Conservation (phyloP, 2,113 vertebrate species). For the Laticauda colubrina region DNA sequence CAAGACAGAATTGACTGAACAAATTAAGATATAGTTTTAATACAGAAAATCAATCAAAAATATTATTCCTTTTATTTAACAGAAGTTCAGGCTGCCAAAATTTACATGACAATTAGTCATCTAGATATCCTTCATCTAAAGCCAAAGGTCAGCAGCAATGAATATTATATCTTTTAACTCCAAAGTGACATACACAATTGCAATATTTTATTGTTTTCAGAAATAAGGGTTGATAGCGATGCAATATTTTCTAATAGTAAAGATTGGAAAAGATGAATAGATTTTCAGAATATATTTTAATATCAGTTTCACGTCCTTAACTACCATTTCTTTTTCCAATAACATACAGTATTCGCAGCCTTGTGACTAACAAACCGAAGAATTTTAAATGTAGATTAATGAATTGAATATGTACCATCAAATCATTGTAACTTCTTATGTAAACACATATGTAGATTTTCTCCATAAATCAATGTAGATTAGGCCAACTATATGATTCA, state of each 20-base stretch:
- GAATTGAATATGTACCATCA: background rate
- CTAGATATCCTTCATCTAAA: background rate
- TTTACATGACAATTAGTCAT: background rate
- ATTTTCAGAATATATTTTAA: background rate
- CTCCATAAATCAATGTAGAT: background rate
- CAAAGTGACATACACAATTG: background rate
- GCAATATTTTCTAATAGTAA: background rate
- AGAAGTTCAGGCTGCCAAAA: background rate
- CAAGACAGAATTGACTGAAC: background rate
- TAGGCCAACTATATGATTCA: background rate
- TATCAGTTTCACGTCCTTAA: background rate
- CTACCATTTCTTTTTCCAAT: background rate
- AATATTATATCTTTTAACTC: background rate
- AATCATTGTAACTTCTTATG: background rate
- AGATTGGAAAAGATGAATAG: background rate
- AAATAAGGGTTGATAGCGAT: background rate
- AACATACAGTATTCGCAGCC: background rate
- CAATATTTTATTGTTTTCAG: background rate
- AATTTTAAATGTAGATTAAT: background rate
- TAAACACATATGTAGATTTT: background rate
- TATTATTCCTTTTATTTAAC: background rate
- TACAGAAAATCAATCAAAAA: background rate
- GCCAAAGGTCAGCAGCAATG: background rate
- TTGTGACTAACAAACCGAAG: background rate
- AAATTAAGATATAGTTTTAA: background rate